A percentile compares a stretch with the other conserved stretches of the same genome.
These are phyloP conservation scores for Cetoscarus ocellatus DNA, from an alignment of 2,797 vertebrate species.

Conservation along the genomic window DNA sequence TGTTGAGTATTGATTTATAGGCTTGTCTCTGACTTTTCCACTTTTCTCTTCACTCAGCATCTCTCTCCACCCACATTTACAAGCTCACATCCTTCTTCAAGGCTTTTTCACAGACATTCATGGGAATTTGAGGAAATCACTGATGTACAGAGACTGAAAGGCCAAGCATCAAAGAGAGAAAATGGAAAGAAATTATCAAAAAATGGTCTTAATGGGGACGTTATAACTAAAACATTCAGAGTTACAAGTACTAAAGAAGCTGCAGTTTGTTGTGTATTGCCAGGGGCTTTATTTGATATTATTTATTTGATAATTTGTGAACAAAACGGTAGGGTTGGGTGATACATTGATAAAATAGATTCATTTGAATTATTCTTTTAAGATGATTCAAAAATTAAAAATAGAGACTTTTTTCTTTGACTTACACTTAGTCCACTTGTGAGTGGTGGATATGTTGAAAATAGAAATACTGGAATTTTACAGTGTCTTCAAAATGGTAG, in stretches of 20 bases:
- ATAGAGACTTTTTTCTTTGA: too few relatives aligned
- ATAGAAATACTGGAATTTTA: too few relatives aligned
- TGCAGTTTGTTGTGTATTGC: background rate
- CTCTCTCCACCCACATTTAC: background rate
- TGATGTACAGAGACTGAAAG: background rate
- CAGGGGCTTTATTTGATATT: too few relatives aligned
- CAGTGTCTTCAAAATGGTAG: too few relatives aligned
- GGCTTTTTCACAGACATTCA: background rate
- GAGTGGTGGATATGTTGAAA: too few relatives aligned
- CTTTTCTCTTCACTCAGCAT: background rate
- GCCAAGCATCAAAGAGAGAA: background rate
- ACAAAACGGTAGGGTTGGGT: too few relatives aligned
- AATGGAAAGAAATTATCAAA: background rate
- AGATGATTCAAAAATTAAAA: too few relatives aligned
- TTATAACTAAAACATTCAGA: background rate
- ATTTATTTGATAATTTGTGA: too few relatives aligned
- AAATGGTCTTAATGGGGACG: background rate
- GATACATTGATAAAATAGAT: too few relatives aligned
- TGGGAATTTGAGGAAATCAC: background rate
- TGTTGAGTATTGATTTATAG: slow-evolving; percentile 19
- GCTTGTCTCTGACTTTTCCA: background rate
- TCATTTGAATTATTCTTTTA: too few relatives aligned
- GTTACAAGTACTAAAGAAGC: background rate
- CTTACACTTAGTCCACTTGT: too few relatives aligned
- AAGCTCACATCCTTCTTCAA: background rate